A percentile compares a stretch with the other conserved stretches of the same genome.
Evolutionary conservation across 1,140 invertebrate species (phyloP).

Genomic region (Pectinophora gossypiella): DNA sequence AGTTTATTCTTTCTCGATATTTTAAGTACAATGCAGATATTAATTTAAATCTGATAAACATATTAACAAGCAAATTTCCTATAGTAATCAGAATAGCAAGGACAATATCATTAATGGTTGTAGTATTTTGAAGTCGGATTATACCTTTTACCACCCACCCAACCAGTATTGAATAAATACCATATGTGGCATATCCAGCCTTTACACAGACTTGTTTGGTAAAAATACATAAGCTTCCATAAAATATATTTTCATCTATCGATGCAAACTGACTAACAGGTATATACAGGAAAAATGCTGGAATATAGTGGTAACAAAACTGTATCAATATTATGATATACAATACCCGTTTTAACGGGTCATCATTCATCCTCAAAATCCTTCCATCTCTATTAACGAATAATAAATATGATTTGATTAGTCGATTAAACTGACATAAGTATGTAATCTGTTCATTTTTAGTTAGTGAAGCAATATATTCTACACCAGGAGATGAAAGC

Average conservation of each 20-base stretch:
- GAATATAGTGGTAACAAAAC: neutral
- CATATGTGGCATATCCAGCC: too few species aligned
- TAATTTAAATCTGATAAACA: neutral
- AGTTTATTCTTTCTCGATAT: conserved; percentile 35
- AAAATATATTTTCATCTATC: neutral
- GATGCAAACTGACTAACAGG: neutral
- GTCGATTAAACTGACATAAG: conserved; percentile 41
- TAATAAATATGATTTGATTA: conserved; percentile 55
- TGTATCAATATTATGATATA: neutral
- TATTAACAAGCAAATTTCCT: neutral
- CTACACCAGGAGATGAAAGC: conserved; percentile 47
- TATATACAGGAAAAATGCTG: neutral
- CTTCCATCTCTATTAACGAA: conserved; percentile 12
- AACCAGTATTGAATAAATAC: neutral
- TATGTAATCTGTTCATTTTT: conserved; percentile 30
- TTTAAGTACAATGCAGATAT: conserved; percentile 33
- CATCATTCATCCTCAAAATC: neutral
- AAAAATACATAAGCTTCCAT: too few species aligned
- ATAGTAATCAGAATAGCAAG: neutral
- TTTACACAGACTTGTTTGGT: too few species aligned
- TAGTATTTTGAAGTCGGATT: neutral
- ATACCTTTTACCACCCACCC: neutral
- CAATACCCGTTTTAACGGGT: neutral
- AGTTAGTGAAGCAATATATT: conserved; percentile 27
- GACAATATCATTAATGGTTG: neutral